Percentiles rank a stretch among this genome's conserved stretches.
Conservation (phyloP, 2,888 invertebrate species). For the Hedya salicella region DNA sequence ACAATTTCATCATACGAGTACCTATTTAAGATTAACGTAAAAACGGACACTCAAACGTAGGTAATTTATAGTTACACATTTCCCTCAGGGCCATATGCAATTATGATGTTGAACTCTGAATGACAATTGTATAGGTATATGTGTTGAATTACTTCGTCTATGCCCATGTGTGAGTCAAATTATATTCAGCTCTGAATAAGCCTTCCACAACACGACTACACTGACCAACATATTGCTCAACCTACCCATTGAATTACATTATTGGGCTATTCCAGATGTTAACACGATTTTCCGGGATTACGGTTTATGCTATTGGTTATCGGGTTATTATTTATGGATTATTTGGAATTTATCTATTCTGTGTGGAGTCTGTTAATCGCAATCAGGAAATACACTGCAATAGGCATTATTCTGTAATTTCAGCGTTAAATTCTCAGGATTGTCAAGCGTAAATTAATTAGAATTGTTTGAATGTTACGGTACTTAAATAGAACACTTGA, state of each 20-base stretch:
- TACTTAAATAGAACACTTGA: too few relatives aligned
- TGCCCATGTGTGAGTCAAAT: background rate
- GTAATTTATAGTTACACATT: background rate
- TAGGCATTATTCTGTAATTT: background rate
- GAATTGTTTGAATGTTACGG: too few relatives aligned
- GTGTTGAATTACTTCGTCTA: conserved; percentile 1
- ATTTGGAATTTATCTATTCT: background rate
- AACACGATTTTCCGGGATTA: conserved; percentile 12
- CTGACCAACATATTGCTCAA: background rate
- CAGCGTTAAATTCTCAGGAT: too few relatives aligned
- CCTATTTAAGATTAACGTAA: background rate
- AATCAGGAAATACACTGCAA: background rate
- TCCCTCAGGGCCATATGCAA: conserved; percentile 10
- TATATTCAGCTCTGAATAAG: background rate
- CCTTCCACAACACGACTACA: background rate
- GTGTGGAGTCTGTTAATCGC: background rate
- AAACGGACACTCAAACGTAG: background rate
- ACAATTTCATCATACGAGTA: background rate
- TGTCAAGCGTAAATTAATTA: too few relatives aligned
- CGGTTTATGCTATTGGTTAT: background rate
- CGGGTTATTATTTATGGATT: background rate
- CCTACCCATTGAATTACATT: conserved; percentile 4
- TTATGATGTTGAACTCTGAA: conserved; percentile 7
- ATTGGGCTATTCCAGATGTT: conserved; percentile 13
- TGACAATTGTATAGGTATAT: conserved; percentile 4